phyloP scores from a whole-genome alignment of 2,888 invertebrate genomes.

The Scelioninae gen. 2 region DNA sequence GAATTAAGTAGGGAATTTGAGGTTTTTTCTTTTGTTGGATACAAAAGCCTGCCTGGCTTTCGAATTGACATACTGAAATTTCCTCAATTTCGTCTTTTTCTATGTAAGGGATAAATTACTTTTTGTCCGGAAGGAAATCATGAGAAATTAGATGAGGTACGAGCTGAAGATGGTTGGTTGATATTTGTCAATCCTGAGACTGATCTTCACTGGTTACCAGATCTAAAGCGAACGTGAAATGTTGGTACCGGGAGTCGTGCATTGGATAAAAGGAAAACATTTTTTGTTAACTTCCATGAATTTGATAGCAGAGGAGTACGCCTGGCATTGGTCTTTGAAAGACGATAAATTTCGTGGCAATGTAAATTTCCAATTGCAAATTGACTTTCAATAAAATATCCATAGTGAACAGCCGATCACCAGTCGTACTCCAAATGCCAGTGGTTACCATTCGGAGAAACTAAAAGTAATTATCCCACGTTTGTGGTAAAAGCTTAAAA shows the following conservation, averaged over 20 bases:
- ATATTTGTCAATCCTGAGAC: too few species aligned
- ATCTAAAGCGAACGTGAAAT: too few species aligned
- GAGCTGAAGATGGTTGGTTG: background rate
- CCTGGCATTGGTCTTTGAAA: too few species aligned
- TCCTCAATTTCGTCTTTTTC: constrained; percentile 40
- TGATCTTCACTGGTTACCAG: too few species aligned
- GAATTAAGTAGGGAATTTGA: constrained; percentile 38
- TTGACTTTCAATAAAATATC: too few species aligned
- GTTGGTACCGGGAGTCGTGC: too few species aligned
- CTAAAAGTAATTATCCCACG: constrained; percentile 46
- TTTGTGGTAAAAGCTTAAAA: constrained; percentile 1
- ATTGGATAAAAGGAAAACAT: too few species aligned
- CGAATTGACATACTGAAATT: constrained; percentile 25
- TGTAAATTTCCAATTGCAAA: too few species aligned
- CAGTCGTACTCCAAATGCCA: background rate
- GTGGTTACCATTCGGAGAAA: background rate
- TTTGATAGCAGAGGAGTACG: too few species aligned
- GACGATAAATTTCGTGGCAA: too few species aligned
- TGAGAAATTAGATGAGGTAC: background rate
- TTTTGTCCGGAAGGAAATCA: constrained; percentile 29
- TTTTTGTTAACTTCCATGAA: too few species aligned
- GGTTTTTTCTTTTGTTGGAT: constrained; percentile 10
- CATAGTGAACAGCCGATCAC: too few species aligned
- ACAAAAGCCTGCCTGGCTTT: background rate
- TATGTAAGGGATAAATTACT: constrained; percentile 52